Evolutionary conservation across 1,140 invertebrate species (phyloP).

Genomic region (Drosophila mayri): DNA sequence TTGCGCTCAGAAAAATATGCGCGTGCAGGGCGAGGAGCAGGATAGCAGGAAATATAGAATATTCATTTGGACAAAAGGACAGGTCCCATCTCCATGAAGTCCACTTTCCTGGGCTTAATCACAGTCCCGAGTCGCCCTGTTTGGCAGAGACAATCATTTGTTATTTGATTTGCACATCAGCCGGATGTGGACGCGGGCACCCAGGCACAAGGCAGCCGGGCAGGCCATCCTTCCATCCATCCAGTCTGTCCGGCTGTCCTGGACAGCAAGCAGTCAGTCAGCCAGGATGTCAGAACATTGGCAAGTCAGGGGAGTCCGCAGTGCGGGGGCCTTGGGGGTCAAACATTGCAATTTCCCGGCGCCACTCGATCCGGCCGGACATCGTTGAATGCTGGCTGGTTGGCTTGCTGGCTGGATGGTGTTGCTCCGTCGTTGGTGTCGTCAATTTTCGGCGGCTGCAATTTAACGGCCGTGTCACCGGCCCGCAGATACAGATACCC

Average conservation of each 20-base stretch:
- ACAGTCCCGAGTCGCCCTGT: conserved; percentile 47
- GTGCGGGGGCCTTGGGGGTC: conserved; percentile 14
- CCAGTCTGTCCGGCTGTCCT: conserved; percentile 2
- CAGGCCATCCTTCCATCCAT: background rate
- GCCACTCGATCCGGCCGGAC: conserved; percentile 23
- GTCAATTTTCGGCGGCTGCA: conserved; percentile 27
- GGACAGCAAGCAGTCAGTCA: conserved; percentile 51
- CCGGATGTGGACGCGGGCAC: conserved; percentile 30
- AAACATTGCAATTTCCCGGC: conserved; percentile 33
- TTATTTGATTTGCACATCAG: conserved; percentile 72
- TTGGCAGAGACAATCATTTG: conserved; percentile 64
- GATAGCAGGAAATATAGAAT: conserved; percentile 31
- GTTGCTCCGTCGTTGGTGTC: conserved; percentile 13
- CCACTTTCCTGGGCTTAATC: conserved; percentile 58
- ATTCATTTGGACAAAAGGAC: conserved; percentile 53
- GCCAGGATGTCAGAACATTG: conserved; percentile 27
- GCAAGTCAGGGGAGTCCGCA: conserved; percentile 16
- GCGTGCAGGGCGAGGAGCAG: background rate
- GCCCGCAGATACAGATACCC: conserved; percentile 25
- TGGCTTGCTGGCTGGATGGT: background rate
- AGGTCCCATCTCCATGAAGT: conserved; percentile 28
- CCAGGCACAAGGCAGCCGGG: background rate
- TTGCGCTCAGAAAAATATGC: conserved; percentile 23
- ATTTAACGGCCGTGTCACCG: conserved; percentile 33
- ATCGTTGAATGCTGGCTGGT: conserved; percentile 9